Evolutionary conservation across 2,888 invertebrate species (phyloP).

Genomic region (Cephus sareptanus): DNA sequence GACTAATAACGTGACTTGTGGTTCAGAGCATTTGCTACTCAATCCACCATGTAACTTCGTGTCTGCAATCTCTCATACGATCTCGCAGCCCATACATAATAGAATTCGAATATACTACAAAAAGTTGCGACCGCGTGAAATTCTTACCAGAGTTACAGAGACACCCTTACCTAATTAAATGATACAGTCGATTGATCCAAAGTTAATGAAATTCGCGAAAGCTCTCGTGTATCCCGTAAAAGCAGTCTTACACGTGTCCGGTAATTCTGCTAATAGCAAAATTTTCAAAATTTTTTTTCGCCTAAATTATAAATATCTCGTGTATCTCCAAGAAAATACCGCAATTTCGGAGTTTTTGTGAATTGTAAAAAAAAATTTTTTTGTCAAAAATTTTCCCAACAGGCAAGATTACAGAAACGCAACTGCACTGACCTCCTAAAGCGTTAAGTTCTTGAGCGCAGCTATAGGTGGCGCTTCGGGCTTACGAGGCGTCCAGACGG

Average conservation of each 20-base stretch:
- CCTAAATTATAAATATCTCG: no score
- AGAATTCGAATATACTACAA: background rate
- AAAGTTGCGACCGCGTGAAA: background rate
- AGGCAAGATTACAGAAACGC: background rate
- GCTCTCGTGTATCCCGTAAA: no score
- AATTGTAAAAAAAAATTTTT: no score
- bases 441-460: background rate
- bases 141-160: background rate
- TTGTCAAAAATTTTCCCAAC: background rate
- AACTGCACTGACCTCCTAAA: background rate
- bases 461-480: background rate
- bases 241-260: no score
- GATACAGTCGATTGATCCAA: no score
- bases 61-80: background rate
- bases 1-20: constrained; percentile 40
- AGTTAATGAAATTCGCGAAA: no score
- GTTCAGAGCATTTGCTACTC: background rate
- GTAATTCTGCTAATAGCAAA: no score
- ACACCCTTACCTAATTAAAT: background rate
- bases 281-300: no score
- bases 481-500: background rate
- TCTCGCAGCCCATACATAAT: background rate
- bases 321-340: no score
- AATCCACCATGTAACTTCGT: background rate
- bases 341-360: no score